Conservation (phyloP, 2,888 invertebrate species). For the Tipula confusa region DNA sequence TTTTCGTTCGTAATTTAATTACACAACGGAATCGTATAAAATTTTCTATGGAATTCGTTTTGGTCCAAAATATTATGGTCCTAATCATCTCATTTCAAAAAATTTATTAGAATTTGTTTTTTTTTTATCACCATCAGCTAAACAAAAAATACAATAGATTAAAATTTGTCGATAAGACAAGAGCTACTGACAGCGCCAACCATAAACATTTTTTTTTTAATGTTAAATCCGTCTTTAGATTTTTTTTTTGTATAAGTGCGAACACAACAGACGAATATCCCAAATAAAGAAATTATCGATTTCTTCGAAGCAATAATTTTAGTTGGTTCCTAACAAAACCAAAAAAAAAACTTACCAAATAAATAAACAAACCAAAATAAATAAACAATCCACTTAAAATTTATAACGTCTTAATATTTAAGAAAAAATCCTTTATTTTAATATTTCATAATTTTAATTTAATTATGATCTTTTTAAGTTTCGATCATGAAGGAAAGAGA, state of each 20-base stretch:
- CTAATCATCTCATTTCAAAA: neutral
- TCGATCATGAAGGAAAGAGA: too few species aligned
- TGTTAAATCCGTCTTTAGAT: too few species aligned
- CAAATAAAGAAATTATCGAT: neutral
- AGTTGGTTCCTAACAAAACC: neutral
- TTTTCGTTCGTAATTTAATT: neutral
- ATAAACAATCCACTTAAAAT: neutral
- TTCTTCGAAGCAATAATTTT: neutral
- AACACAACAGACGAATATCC: neutral
- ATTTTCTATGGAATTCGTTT: neutral
- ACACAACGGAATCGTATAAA: neutral
- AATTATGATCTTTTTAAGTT: neutral
- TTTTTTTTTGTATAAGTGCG: neutral
- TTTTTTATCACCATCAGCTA: neutral
- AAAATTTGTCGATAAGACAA: neutral
- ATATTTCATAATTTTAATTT: conserved; percentile 20
- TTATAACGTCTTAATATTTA: neutral
- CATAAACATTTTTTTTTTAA: neutral
- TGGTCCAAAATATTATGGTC: neutral
- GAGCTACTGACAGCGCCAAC: conserved; percentile 25
- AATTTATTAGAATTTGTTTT: neutral
- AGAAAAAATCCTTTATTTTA: neutral
- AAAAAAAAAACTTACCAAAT: neutral
- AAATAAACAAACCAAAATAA: neutral
- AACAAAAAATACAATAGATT: neutral